Evolutionary conservation across 2,797 vertebrate genomes (phyloP).

Genomic region (Gila robusta): DNA sequence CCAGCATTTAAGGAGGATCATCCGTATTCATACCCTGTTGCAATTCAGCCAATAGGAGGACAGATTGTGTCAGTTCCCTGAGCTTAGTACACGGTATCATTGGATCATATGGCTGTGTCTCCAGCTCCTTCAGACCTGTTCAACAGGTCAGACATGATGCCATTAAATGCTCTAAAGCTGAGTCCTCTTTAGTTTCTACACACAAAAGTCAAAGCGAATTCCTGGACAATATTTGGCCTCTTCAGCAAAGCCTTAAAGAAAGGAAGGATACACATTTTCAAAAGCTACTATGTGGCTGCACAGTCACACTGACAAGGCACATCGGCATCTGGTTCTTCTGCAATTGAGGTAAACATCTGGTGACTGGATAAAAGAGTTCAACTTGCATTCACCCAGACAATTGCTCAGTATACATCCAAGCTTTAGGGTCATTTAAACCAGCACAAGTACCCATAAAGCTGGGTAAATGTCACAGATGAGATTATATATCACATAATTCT

Average conservation of each 20-base stretch:
- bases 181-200: not conserved
- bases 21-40: not conserved
- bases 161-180: not conserved
- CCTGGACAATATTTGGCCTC: not conserved
- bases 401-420: not conserved
- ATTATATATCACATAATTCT: constrained; percentile 13
- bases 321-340: not conserved
- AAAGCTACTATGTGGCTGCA: not conserved
- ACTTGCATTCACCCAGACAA: constrained; percentile 3
- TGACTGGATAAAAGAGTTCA: constrained; percentile 1
- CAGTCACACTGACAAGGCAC: constrained; percentile 8
- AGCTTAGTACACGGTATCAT: not conserved
- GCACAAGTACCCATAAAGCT: constrained; percentile 41
- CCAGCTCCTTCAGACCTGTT: constrained; percentile 3
- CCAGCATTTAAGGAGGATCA: not conserved
- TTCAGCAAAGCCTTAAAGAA: constrained; percentile 8
- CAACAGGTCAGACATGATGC: constrained; percentile 7
- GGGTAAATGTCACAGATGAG: constrained; percentile 27
- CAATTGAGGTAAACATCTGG: constrained; percentile 13
- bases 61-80: not conserved
- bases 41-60: not conserved
- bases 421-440: not conserved
- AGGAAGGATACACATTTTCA: not conserved
- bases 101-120: not conserved
- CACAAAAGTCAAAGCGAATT: not conserved